Evolutionary conservation across 2,113 vertebrate species (phyloP).

Genomic region (Apaloderma vittatum): DNA sequence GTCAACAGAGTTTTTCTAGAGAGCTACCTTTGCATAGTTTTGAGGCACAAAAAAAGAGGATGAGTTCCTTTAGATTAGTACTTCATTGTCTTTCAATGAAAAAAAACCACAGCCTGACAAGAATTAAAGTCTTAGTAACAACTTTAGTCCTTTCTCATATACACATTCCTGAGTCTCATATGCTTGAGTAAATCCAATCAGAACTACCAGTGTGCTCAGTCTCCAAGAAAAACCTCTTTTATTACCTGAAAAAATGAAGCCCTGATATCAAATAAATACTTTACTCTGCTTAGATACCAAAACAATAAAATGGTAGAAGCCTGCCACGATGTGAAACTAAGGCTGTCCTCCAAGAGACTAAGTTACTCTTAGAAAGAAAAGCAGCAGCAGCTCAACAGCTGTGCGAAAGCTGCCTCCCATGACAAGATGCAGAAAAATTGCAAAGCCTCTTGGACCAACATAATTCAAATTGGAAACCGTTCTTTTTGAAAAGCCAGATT

Average conservation of each 20-base stretch:
- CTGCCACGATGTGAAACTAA: constrained; percentile 25
- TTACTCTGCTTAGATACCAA: constrained; percentile 30
- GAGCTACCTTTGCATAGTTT: not conserved
- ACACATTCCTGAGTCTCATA: not conserved
- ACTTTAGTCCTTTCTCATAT: not conserved
- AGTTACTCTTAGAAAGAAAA: constrained; percentile 66
- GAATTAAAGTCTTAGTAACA: constrained; percentile 9
- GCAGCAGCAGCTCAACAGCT: constrained; percentile 73
- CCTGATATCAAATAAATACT: constrained; percentile 45
- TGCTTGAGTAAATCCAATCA: constrained; percentile 20
- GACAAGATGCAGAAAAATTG: constrained; percentile 78
- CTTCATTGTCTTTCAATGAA: not conserved
- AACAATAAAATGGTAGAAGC: constrained; percentile 14
- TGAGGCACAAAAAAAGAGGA: not conserved
- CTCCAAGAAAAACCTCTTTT: constrained; percentile 63
- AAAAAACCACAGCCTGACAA: not conserved
- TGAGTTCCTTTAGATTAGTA: not conserved
- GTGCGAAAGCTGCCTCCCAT: constrained; percentile 72
- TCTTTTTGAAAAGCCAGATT: constrained; percentile 60
- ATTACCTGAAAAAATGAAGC: constrained; percentile 60
- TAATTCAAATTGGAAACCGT: constrained; percentile 67
- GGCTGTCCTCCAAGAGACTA: constrained; percentile 9
- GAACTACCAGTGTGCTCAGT: not conserved
- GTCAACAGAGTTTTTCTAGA: not conserved
- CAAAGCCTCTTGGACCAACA: constrained; percentile 70